Evolutionary conservation across 2,797 vertebrate species (phyloP).

Genomic region (Sebastiscus albofasciatus): DNA sequence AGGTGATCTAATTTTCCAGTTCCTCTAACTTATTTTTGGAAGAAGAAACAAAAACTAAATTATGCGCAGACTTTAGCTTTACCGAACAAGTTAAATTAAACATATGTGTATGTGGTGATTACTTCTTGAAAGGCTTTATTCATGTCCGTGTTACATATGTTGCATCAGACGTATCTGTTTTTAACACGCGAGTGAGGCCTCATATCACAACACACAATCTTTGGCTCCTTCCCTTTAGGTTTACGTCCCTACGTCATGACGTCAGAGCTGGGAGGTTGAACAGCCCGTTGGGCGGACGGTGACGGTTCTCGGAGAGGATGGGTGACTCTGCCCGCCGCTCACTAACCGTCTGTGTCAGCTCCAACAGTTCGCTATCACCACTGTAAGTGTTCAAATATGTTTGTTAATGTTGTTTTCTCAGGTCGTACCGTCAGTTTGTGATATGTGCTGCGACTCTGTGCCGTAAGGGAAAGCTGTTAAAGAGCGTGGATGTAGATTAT

Average conservation of each 20-base stretch:
- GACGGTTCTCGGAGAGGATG: slow-evolving; percentile 21
- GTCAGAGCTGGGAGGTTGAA: slow-evolving; percentile 50
- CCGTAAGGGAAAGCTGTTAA: not conserved
- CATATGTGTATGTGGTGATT: not conserved
- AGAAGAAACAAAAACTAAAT: not conserved
- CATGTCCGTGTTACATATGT: no score
- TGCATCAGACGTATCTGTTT: not conserved
- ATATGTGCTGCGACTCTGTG: not conserved
- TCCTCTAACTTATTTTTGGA: not conserved
- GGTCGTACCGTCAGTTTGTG: not conserved
- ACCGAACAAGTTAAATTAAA: not conserved
- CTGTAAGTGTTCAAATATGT: slow-evolving; percentile 67
- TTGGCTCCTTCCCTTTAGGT: not conserved
- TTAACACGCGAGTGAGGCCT: slow-evolving; percentile 8
- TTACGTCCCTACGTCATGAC: slow-evolving; percentile 61
- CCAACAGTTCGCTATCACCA: slow-evolving; percentile 59
- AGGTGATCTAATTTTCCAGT: not conserved
- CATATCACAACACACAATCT: not conserved
- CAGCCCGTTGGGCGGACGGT: slow-evolving; percentile 17
- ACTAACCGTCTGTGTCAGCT: slow-evolving; percentile 40
- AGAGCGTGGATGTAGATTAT: slow-evolving; percentile 24
- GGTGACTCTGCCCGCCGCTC: not conserved
- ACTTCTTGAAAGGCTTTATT: not conserved
- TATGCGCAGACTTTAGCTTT: not conserved
- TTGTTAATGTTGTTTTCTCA: not conserved